These are phyloP conservation scores for Sphaerodactylus townsendi DNA, from an alignment of 2,113 vertebrate species.

Conservation along the genomic window DNA sequence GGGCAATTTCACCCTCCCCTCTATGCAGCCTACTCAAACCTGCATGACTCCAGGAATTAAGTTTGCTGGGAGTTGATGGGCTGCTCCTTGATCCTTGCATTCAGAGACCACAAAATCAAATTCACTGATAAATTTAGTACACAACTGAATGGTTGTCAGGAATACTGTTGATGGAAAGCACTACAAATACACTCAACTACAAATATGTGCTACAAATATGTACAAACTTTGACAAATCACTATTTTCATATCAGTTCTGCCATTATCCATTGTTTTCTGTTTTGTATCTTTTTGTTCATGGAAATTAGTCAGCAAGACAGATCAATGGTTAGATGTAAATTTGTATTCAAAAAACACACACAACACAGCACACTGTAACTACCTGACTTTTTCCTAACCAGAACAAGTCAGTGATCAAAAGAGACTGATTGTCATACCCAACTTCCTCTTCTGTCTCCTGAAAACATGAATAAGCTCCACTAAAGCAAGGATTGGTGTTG, in stretches of 20 bases:
- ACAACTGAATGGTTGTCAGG: neutral
- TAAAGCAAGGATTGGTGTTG: neutral
- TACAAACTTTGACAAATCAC: neutral
- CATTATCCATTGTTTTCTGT: neutral
- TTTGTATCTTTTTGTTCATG: neutral
- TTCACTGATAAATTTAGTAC: no score
- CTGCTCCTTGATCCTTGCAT: no score
- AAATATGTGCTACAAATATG: no score
- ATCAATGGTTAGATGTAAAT: no score
- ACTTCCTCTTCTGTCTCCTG: no score
- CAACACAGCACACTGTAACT: neutral
- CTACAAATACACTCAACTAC: constrained; percentile 13
- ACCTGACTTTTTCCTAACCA: no score
- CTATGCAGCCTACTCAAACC: no score
- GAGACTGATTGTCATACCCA: neutral
- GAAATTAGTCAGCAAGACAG: neutral
- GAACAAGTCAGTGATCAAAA: neutral
- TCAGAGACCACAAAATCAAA: no score
- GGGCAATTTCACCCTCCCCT: no score
- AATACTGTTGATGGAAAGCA: neutral
- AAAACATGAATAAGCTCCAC: neutral
- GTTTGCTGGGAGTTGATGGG: no score
- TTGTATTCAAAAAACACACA: no score
- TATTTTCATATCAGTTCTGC: neutral
- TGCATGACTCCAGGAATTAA: no score